These are phyloP conservation scores for Zaprionus vittiger DNA, from an alignment of 1,140 invertebrate species.

Conservation along the genomic window DNA sequence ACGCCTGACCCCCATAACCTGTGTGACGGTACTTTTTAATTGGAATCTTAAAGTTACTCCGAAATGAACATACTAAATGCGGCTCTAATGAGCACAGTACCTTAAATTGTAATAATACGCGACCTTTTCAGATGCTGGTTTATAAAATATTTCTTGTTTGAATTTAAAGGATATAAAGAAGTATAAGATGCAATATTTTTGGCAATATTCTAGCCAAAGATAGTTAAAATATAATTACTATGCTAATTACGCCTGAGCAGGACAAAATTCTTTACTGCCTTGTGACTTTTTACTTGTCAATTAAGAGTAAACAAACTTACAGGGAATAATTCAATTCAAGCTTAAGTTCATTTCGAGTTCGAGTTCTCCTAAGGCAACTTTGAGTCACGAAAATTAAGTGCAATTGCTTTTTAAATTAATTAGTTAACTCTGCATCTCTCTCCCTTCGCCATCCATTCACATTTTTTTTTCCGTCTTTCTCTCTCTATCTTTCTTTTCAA, in stretches of 20 bases:
- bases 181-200: too few species aligned
- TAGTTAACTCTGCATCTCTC: slow-evolving; percentile 51
- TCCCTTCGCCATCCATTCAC: background rate
- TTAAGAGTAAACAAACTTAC: background rate
- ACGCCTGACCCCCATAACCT: slow-evolving; percentile 20
- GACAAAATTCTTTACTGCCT: background rate
- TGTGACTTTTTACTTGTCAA: background rate
- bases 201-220: background rate
- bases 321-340: slow-evolving; percentile 1
- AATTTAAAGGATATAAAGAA: background rate
- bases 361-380: slow-evolving; percentile 21
- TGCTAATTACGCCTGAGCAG: background rate
- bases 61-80: background rate
- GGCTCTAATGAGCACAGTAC: background rate
- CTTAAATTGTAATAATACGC: background rate
- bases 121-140: too few species aligned
- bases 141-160: background rate
- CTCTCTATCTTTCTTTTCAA: background rate
- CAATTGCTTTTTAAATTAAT: slow-evolving; percentile 66
- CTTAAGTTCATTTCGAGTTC: slow-evolving; percentile 28
- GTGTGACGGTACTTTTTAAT: slow-evolving; percentile 35
- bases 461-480: background rate
- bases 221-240: background rate
- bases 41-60: slow-evolving; percentile 40
- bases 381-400: slow-evolving; percentile 54